These are phyloP conservation scores for Odontocerum albicorne DNA, from an alignment of 2,888 invertebrate species.

Conservation along the genomic window DNA sequence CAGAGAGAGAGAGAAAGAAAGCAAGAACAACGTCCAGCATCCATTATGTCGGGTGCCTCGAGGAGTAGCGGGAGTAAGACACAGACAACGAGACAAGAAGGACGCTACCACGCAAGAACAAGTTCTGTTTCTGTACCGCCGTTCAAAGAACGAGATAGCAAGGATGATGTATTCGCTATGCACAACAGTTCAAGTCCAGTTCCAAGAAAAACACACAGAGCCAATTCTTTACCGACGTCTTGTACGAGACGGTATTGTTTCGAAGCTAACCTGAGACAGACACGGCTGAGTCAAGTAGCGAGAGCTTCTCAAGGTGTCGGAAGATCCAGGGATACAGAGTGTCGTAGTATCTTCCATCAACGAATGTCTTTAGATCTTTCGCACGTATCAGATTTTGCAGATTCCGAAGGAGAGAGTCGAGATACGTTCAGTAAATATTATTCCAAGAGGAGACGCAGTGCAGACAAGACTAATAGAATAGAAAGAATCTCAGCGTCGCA, in stretches of 20 bases:
- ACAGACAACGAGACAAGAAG: too few relatives aligned
- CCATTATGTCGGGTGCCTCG: too few relatives aligned
- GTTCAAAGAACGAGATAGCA: too few relatives aligned
- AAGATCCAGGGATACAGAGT: slow-evolving; percentile 19
- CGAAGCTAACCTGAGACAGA: slow-evolving; percentile 24
- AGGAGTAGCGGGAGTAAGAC: too few relatives aligned
- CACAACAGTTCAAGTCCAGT: too few relatives aligned
- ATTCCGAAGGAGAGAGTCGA: slow-evolving; percentile 30
- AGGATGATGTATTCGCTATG: too few relatives aligned
- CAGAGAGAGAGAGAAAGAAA: too few relatives aligned
- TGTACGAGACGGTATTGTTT: slow-evolving; percentile 23
- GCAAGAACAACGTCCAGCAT: too few relatives aligned
- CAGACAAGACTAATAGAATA: slow-evolving; percentile 16
- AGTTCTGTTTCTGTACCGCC: too few relatives aligned
- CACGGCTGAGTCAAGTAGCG: slow-evolving; percentile 15
- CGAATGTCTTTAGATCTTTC: slow-evolving; percentile 31
- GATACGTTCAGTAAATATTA: slow-evolving; percentile 5
- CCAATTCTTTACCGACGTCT: slow-evolving; percentile 26
- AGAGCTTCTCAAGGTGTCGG: slow-evolving; percentile 15
- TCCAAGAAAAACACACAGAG: slow-evolving; percentile 22
- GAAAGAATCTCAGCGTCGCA: slow-evolving; percentile 14
- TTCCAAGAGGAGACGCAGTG: slow-evolving; percentile 24
- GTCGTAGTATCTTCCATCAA: slow-evolving; percentile 27
- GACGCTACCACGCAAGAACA: too few relatives aligned
- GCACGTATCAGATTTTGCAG: slow-evolving; percentile 30